A percentile compares a stretch with the other conserved stretches of the same genome.
Evolutionary conservation across 2,888 invertebrate genomes (phyloP).

Genomic region (Dusona sp.): DNA sequence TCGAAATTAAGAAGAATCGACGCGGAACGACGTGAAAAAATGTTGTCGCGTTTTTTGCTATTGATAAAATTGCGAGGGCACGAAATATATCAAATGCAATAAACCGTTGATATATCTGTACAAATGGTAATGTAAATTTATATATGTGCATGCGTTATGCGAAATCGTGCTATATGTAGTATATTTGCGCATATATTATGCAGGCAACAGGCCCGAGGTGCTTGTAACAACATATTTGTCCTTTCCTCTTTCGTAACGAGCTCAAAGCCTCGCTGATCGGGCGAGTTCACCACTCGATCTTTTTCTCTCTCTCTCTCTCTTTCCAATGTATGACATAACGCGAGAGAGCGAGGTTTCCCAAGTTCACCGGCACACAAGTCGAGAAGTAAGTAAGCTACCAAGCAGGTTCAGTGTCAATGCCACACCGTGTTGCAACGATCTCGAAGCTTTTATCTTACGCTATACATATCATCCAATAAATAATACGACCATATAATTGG

Average conservation of each 20-base stretch:
- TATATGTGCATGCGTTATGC: slow-evolving; percentile 27
- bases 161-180: slow-evolving; percentile 3
- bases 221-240: slow-evolving; percentile 50
- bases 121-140: not conserved
- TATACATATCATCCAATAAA: not conserved
- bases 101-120: not conserved
- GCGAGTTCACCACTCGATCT: slow-evolving; percentile 54
- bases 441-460: slow-evolving; percentile 31
- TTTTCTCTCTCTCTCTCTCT: slow-evolving; percentile 11
- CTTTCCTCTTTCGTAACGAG: slow-evolving; percentile 59
- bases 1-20: not conserved
- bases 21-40: not conserved
- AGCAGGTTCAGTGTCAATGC: slow-evolving; percentile 74
- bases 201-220: slow-evolving; percentile 25
- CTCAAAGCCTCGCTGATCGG: slow-evolving; percentile 52
- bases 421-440: slow-evolving; percentile 47
- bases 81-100: not conserved
- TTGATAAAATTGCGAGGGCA: not conserved
- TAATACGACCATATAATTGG: not conserved
- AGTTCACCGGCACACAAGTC: slow-evolving; percentile 57
- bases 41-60: not conserved
- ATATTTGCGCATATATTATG: slow-evolving; percentile 33
- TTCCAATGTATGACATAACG: slow-evolving; percentile 70
- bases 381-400: slow-evolving; percentile 50
- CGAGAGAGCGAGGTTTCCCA: slow-evolving; percentile 60